Base-by-base conservation (phyloP, 2,113 vertebrate genomes). In the Alaudala cheleensis region DNA sequence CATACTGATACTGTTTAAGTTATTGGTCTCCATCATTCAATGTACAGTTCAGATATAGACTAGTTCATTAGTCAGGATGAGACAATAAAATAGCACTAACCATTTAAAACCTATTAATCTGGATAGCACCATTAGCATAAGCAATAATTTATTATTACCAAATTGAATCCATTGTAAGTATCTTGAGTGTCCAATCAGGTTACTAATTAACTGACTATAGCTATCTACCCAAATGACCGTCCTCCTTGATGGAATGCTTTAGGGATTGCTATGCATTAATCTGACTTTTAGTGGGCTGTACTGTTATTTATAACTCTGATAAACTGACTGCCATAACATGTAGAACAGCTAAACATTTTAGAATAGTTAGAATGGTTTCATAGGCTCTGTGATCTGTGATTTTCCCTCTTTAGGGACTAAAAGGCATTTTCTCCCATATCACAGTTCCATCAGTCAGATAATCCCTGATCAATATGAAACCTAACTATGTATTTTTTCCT, bases 41-140 rank as follows among this genome's bases (percentile, higher is more conserved):
- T 45, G 49, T 86, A 73, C 71, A 82, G 53, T 62, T 24, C 50
- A 25, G 62, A n/a, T 28, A 80, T 5, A 82, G 47, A 76, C 20
- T 49, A 34, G 37, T 10, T 80, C 58, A 66, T 64, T 76, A 50
- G 21, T 83, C 77, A 91, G 76, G 45, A 65, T 88, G 69, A 66
- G 34, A 66, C 51, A 69, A 87, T 76, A 92, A 86, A 93, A 90
- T 73, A 61, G 49, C 40, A 42, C 21, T 16, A 51, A 73, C 42
- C 40, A 82, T 56, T 95, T 88, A 90, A 95, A 94, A 94, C 45
- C 88, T 56, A 95, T 92, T 93, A 92, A 96, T 96, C 90, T 86
- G 58, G 50, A 95, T 18, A 70, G 39, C 44, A 64, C 60, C n/a
- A 50, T 66, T 88, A 81, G 21, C 18, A 29, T 53, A 86, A 87